These are phyloP conservation scores for Rotaria socialis DNA, from an alignment of 2,888 invertebrate species.

Conservation along the genomic window DNA sequence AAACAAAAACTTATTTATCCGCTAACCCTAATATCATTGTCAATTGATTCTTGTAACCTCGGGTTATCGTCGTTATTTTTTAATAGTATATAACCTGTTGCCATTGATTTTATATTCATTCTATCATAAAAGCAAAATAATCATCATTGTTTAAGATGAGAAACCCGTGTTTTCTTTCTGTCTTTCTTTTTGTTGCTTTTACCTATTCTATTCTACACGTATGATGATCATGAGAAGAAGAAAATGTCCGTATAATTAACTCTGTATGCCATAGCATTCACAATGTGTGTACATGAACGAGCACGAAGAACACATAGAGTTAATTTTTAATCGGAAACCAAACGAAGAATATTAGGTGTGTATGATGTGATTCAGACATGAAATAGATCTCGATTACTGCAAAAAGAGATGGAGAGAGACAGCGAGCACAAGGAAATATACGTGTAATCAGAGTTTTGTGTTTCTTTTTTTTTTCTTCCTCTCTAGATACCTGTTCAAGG, in stretches of 20 bases:
- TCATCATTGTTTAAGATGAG: too few relatives aligned
- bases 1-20: background rate
- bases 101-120: background rate
- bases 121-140: too few relatives aligned
- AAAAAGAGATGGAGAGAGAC: background rate
- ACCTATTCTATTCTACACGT: background rate
- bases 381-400: background rate
- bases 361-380: conserved; percentile 24
- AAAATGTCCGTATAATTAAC: conserved; percentile 26
- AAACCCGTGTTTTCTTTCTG: too few relatives aligned
- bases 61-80: background rate
- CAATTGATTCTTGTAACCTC: background rate
- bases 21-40: background rate
- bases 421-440: background rate
- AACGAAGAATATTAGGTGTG: background rate
- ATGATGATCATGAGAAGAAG: background rate
- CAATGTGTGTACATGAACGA: background rate
- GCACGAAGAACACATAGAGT: conserved; percentile 14
- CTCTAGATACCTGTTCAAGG: background rate
- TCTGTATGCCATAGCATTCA: background rate
- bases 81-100: background rate
- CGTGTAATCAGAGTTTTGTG: background rate
- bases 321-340: conserved; percentile 32
- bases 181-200: too few relatives aligned
- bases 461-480: background rate